These are phyloP conservation scores for Danionella cerebrum DNA, from an alignment of 2,113 vertebrate genomes.

Conservation along the genomic window DNA sequence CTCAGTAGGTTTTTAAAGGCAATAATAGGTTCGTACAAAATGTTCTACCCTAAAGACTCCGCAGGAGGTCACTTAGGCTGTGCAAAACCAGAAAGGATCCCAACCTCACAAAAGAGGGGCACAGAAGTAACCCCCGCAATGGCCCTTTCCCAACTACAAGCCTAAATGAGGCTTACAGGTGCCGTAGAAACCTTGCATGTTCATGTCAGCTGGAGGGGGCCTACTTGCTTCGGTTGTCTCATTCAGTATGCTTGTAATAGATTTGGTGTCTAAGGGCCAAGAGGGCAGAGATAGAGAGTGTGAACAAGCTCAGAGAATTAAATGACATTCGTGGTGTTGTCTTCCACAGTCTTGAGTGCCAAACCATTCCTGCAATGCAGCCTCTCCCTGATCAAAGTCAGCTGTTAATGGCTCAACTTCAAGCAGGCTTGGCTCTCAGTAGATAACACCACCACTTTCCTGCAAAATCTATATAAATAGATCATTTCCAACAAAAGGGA, in stretches of 20 bases:
- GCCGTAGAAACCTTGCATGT: conserved; percentile 50
- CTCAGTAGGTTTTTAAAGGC: neutral
- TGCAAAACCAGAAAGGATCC: conserved; percentile 1
- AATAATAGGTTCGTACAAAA: conserved; percentile 45
- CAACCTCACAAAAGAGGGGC: neutral
- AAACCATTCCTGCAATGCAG: neutral
- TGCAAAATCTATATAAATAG: neutral
- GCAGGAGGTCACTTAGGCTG: conserved; percentile 48
- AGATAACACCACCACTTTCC: neutral
- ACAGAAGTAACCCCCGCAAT: conserved; percentile 28
- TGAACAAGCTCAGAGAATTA: neutral
- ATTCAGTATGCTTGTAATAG: conserved; percentile 59
- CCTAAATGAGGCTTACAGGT: conserved; percentile 51
- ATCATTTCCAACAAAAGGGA: neutral
- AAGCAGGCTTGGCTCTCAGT: conserved; percentile 7
- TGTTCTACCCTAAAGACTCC: conserved; percentile 55
- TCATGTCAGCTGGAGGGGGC: conserved; percentile 38
- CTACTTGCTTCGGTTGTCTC: conserved; percentile 57
- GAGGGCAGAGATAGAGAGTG: conserved; percentile 10
- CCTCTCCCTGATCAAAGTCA: neutral
- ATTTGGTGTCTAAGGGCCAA: conserved; percentile 54
- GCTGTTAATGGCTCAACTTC: conserved; percentile 4
- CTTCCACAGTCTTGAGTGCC: neutral
- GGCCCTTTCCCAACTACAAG: conserved; percentile 22
- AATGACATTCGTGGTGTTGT: neutral